Evolutionary conservation across 2,888 invertebrate genomes (phyloP).

Genomic region (Dendrolimus houi): DNA sequence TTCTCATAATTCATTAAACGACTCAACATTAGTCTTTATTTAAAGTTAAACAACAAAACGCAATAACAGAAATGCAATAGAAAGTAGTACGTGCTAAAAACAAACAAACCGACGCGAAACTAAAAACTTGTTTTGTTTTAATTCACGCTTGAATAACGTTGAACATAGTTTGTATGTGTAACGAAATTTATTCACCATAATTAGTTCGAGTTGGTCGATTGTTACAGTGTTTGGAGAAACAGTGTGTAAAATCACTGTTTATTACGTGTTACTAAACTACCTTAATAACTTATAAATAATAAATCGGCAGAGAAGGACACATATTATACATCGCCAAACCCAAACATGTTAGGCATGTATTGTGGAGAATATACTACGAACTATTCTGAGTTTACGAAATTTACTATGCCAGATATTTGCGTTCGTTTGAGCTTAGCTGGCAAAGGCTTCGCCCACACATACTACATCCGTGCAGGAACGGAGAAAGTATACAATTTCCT

Average conservation of each 20-base stretch:
- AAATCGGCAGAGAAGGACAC: too few species aligned
- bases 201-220: background rate
- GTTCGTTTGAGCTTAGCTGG: too few species aligned
- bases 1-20: background rate
- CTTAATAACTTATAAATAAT: too few species aligned
- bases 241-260: background rate
- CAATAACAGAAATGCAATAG: background rate
- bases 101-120: background rate
- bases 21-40: background rate
- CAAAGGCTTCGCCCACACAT: too few species aligned
- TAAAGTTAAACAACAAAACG: background rate
- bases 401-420: too few species aligned
- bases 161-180: background rate
- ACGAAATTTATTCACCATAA: background rate
- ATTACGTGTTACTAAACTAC: too few species aligned
- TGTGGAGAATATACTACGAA: too few species aligned
- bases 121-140: conserved; percentile 6
- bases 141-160: background rate
- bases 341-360: too few species aligned
- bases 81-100: background rate
- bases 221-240: background rate
- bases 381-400: too few species aligned
- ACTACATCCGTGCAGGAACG: too few species aligned
- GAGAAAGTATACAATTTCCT: too few species aligned
- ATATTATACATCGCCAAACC: too few species aligned